Evolutionary conservation across 2,113 vertebrate genomes (phyloP).

Genomic region (Oncorhynchus keta): DNA sequence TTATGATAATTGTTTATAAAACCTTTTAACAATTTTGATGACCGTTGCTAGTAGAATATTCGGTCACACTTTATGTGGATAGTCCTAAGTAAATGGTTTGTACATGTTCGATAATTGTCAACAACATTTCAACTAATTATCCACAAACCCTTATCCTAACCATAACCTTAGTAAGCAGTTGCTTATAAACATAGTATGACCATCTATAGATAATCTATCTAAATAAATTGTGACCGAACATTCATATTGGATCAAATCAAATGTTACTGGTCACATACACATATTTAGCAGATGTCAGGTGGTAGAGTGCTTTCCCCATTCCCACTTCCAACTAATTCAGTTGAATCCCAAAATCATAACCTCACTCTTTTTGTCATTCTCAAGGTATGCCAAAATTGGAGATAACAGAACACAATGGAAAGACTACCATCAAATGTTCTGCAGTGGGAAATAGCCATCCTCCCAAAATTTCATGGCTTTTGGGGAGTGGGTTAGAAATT

Average conservation of each 20-base stretch:
- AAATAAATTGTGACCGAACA: too few species aligned
- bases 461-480: constrained; percentile 64
- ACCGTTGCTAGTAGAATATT: too few species aligned
- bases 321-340: not conserved
- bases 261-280: too few species aligned
- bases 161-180: too few species aligned
- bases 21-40: too few species aligned
- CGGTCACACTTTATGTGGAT: too few species aligned
- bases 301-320: not conserved
- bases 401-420: constrained; percentile 25
- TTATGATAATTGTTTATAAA: too few species aligned
- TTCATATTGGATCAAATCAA: not conserved
- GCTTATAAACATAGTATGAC: not conserved
- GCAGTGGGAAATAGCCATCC: constrained; percentile 51
- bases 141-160: not conserved
- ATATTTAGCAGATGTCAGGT: not conserved
- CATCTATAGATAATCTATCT: too few species aligned
- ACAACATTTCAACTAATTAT: too few species aligned
- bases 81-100: too few species aligned
- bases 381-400: constrained; percentile 55
- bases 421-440: constrained; percentile 56
- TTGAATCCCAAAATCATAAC: not conserved
- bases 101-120: too few species aligned
- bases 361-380: constrained; percentile 11
- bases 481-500: constrained; percentile 59